Base-by-base conservation (phyloP, 2,113 vertebrate species). In the Calonectris borealis region DNA sequence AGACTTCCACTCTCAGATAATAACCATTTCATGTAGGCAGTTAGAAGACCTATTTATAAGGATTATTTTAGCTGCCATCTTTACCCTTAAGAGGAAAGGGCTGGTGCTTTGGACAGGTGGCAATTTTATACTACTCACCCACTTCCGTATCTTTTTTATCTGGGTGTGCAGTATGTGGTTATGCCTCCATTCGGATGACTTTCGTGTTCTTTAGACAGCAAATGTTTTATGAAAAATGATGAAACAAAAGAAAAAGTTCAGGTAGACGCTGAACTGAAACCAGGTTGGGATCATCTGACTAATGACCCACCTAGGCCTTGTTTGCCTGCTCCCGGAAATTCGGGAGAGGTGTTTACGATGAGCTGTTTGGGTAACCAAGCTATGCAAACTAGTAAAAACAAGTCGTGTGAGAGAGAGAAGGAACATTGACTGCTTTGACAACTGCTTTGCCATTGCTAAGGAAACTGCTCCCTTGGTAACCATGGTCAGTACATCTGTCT, bases 401-500 rank as follows among this genome's bases (percentile, higher is more conserved):
- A 98, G 96, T 97, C 60, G 42, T 93, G 83, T 81, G 91, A 86
- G 83, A 96, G 95, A 91, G 83, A 89, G 83, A 85, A 90, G 95
- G 97, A 97, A 96, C 80, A 82, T 84, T 96, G 95, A 97, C 95
- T 96, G 97, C 97, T 98, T 97, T 96, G 98, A 97, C 90, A 96
- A 98, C 86, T 96, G 97, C 97, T 95, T 98, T 97, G 96, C 96
- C 97, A 98, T 98, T 69, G 95, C 98, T 98, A 98, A 96, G 98
- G 98, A 98, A 98, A 98, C 98, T 94, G 98, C 98, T 98, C 93
- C 98, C 98, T 98, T 98, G 98, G 98, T 98, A 98, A 98, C 98
- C 89, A 66, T 97, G 98, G 98, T 98, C 98, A 98, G 97, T 98
- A 98, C 97, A 98, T 98, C 98, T 98, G 97, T 97, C 98, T 98